Evolutionary conservation across 1,140 invertebrate genomes (phyloP).

Genomic region (Aphis craccivora): DNA sequence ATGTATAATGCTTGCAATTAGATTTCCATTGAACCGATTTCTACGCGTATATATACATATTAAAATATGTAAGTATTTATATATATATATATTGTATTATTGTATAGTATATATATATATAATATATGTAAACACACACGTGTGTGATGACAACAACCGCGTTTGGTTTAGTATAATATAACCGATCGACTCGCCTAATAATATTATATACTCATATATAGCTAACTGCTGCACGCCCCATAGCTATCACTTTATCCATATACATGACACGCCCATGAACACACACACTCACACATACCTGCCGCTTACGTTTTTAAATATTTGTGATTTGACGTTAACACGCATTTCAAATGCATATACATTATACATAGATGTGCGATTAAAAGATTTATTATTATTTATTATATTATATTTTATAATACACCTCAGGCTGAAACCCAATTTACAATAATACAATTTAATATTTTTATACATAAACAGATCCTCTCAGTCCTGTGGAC

Average conservation of each 20-base stretch:
- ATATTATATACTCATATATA: not conserved
- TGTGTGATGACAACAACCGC: slow-evolving; percentile 51
- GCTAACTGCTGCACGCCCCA: not conserved
- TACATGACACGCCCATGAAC: too few relatives aligned
- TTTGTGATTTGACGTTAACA: not conserved
- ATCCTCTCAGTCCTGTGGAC: too few relatives aligned
- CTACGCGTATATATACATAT: not conserved
- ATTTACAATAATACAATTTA: too few relatives aligned
- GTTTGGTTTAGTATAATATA: slow-evolving; percentile 53
- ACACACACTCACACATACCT: not conserved
- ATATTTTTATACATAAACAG: too few relatives aligned
- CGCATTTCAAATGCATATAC: not conserved
- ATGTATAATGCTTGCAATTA: slow-evolving; percentile 51
- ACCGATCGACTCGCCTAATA: slow-evolving; percentile 24
- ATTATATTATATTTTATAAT: too few relatives aligned
- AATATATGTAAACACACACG: not conserved
- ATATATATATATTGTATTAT: not conserved
- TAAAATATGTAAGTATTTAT: not conserved
- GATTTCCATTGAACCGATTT: slow-evolving; percentile 57
- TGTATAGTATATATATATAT: not conserved
- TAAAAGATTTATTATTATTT: not conserved
- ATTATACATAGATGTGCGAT: too few relatives aligned
- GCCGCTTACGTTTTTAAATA: not conserved
- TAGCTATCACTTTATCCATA: not conserved
- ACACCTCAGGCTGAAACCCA: too few relatives aligned